Conservation (phyloP, 2,888 invertebrate species). For the Protophormia terraenovae region DNA sequence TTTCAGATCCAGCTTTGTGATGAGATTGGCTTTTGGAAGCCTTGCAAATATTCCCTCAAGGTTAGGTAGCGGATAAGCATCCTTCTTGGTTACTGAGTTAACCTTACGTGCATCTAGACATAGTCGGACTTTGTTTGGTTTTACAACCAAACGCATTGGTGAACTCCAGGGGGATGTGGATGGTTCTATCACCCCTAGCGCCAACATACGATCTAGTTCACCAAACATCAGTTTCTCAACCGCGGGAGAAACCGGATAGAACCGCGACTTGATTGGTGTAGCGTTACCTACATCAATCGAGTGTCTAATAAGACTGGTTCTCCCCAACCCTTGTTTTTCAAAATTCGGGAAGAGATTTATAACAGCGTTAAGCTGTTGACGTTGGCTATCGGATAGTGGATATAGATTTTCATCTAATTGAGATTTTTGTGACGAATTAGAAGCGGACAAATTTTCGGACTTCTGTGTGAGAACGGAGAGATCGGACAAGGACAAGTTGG, state of each 20-base stretch:
- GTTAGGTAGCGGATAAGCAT: slow-evolving; percentile 54
- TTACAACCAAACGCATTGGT: slow-evolving; percentile 47
- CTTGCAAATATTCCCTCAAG: slow-evolving; percentile 58
- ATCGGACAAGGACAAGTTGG: neutral
- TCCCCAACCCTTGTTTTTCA: slow-evolving; percentile 37
- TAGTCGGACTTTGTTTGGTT: slow-evolving; percentile 43
- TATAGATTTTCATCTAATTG: neutral
- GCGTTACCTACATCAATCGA: slow-evolving; percentile 58
- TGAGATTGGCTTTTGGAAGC: slow-evolving; percentile 45
- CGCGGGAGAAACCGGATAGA: slow-evolving; percentile 61
- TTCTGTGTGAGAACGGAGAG: neutral
- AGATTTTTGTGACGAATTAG: neutral
- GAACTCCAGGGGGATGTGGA: slow-evolving; percentile 67
- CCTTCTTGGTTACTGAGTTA: slow-evolving; percentile 49
- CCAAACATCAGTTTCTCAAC: slow-evolving; percentile 59
- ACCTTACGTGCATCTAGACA: slow-evolving; percentile 57
- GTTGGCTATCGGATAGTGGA: slow-evolving; percentile 11
- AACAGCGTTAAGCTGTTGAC: slow-evolving; percentile 16
- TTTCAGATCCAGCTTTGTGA: slow-evolving; percentile 58
- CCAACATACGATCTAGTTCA: slow-evolving; percentile 74
- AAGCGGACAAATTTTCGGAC: neutral
- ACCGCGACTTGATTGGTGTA: slow-evolving; percentile 63
- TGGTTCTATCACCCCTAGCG: slow-evolving; percentile 71
- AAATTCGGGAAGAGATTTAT: slow-evolving; percentile 20
- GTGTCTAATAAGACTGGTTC: slow-evolving; percentile 52